Percentiles rank a stretch among this genome's conserved stretches.
Evolutionary conservation across 2,797 vertebrate species (phyloP).

Genomic region (Phrynocephalus vlangalii): DNA sequence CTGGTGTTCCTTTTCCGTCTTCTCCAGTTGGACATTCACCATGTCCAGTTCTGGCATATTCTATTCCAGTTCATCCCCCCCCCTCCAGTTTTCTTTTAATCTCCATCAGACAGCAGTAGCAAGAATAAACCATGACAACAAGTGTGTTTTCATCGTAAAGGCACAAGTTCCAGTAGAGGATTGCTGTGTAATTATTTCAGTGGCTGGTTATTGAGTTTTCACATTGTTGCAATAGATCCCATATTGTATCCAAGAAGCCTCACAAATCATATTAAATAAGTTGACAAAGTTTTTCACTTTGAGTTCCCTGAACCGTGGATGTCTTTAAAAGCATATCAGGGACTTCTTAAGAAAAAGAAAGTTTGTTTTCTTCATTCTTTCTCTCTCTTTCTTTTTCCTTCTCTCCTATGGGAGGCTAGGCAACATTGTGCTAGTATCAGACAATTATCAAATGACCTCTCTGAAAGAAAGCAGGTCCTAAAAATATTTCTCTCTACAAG

Average conservation of each 20-base stretch:
- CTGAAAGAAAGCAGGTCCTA: not conserved
- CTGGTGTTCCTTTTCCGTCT: not conserved
- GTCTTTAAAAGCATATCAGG: not conserved
- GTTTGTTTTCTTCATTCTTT: no score
- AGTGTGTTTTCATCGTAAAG: not conserved
- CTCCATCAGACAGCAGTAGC: not conserved
- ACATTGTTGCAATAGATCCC: not conserved
- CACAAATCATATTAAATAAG: not conserved
- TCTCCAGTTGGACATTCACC: not conserved
- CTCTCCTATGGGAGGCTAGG: no score
- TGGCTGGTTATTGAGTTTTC: not conserved
- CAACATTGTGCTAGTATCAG: no score
- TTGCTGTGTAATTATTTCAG: slow-evolving; percentile 1
- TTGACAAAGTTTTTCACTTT: not conserved
- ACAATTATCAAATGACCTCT: not conserved
- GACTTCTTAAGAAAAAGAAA: not conserved
- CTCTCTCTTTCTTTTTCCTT: no score
- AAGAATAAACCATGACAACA: not conserved
- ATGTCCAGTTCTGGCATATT: not conserved
- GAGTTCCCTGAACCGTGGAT: not conserved
- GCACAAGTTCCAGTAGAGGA: not conserved
- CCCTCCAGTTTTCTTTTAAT: not conserved
- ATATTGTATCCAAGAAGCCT: not conserved
- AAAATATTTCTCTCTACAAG: not conserved
- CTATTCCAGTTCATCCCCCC: not conserved